Percentiles rank a stretch among this genome's conserved stretches.
Conservation (phyloP, 2,888 invertebrate genomes). For the Eristalis pertinax region DNA sequence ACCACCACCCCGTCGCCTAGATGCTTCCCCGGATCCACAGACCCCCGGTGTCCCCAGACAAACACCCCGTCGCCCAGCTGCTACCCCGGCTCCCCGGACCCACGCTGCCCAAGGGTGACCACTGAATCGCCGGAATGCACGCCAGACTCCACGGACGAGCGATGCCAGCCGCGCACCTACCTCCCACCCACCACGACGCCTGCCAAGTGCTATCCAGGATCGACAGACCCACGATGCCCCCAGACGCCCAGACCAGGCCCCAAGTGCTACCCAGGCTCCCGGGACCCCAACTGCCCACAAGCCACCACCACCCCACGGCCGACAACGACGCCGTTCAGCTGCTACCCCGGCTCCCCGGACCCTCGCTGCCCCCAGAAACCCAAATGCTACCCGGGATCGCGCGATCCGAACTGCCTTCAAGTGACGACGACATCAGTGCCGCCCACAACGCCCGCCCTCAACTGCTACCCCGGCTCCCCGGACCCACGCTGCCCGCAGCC, state of each 20-base stretch:
- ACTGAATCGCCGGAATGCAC: conserved; percentile 73
- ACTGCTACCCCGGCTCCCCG: conserved; percentile 74
- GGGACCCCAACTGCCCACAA: neutral
- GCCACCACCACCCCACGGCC: neutral
- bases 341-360: conserved; percentile 78
- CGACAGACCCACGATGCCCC: neutral
- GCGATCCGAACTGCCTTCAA: conserved; percentile 73
- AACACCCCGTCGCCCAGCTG: conserved; percentile 75
- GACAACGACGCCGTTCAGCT: conserved; percentile 59
- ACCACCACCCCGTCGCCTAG: too few species aligned
- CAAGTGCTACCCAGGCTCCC: neutral
- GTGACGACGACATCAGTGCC: neutral
- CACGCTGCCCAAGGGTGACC: conserved; percentile 76
- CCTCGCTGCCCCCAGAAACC: conserved; percentile 75
- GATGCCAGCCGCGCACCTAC: conserved; percentile 62
- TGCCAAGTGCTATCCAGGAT: conserved; percentile 78
- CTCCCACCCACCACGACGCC: conserved; percentile 64
- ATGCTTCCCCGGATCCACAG: neutral
- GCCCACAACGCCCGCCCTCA: conserved; percentile 41
- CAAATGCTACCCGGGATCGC: conserved; percentile 75
- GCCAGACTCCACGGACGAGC: conserved; percentile 77
- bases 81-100: conserved; percentile 79
- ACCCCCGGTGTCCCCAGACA: conserved; percentile 43
- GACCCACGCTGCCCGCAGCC: conserved; percentile 76
- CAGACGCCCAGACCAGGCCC: neutral